Evolutionary conservation across 2,888 invertebrate species (phyloP).

Genomic region (Bhutanitis thaidina): DNA sequence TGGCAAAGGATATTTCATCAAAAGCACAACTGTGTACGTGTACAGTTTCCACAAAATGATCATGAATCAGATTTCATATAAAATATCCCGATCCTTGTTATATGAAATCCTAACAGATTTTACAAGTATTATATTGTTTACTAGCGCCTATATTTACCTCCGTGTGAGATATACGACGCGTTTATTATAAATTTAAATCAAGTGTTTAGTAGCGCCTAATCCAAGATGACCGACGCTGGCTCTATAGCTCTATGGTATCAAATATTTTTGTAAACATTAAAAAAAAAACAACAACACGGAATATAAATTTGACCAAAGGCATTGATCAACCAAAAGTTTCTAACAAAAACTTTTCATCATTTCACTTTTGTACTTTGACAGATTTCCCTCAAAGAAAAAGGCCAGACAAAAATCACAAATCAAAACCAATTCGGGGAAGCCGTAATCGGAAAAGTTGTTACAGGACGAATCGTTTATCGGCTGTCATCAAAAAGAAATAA

Average conservation of each 20-base stretch:
- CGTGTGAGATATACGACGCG: too few relatives aligned
- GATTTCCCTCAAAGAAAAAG: constrained; percentile 28
- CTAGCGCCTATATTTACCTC: too few relatives aligned
- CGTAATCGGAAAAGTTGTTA: constrained; percentile 55
- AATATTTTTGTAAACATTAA: too few relatives aligned
- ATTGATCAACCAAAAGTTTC: not conserved
- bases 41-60: constrained; percentile 1
- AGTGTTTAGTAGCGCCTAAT: too few relatives aligned
- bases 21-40: constrained; percentile 6
- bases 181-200: too few relatives aligned
- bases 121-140: too few relatives aligned
- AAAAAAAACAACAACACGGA: too few relatives aligned
- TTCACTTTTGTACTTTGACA: constrained; percentile 4
- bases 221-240: too few relatives aligned
- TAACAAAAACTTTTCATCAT: not conserved
- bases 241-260: too few relatives aligned
- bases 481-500: constrained; percentile 75
- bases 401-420: constrained; percentile 44
- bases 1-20: constrained; percentile 19
- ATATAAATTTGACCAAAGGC: not conserved
- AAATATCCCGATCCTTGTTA: too few relatives aligned
- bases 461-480: constrained; percentile 67
- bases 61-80: too few relatives aligned
- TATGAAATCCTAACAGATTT: too few relatives aligned
- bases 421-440: constrained; percentile 46